Evolutionary conservation across 2,797 vertebrate species (phyloP), one percentile per base, ranked within the genome.

Genomic region (Heteromormyrus szaboi): DNA sequence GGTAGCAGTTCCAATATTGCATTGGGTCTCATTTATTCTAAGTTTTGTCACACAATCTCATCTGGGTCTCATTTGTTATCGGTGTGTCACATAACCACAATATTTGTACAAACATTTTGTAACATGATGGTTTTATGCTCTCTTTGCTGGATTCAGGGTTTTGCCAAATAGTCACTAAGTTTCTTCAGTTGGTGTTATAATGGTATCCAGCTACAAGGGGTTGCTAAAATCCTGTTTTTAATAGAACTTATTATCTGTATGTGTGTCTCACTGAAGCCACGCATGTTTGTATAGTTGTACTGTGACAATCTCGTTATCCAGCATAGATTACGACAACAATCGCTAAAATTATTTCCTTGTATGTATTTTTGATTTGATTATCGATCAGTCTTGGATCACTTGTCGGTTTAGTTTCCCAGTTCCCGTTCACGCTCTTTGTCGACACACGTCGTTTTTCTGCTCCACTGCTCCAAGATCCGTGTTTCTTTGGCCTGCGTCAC

Each of bases 261-360:
- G 44, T 87, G 50, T 72, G 48, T 87, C 86, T 87, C 89, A 87
- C 86, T 88, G 87, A 86, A 41, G 54, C 54, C 41, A 51, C 22
- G 59, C 81, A 68, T 88, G 88, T 89, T 76, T 90, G 65, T 88
- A 79, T 85, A 72, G 37, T 86, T 90, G 84, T 88, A 90, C 86
- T 90, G 88, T 90, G 90, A 90, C 88, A 90, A 90, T 89, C 90
- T 88, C 65, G 79, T 89, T 89, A 85, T 76, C 88, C 62, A 88
- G 37, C 53, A 44, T 90, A 90, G 88, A 54, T 53, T 86, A 89
- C 51, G 37, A 53, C 72, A 83, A 68, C 44, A n/a, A 87, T 89
- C 48, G 79, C 37, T 87, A 50, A 84, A 68, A 84, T 88, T 19
- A 48, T 83, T 62, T 89, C 79, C 79, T 88, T 51, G 22, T 83